Conservation (phyloP, 2,113 vertebrate genomes). For the Saccopteryx bilineata region DNA sequence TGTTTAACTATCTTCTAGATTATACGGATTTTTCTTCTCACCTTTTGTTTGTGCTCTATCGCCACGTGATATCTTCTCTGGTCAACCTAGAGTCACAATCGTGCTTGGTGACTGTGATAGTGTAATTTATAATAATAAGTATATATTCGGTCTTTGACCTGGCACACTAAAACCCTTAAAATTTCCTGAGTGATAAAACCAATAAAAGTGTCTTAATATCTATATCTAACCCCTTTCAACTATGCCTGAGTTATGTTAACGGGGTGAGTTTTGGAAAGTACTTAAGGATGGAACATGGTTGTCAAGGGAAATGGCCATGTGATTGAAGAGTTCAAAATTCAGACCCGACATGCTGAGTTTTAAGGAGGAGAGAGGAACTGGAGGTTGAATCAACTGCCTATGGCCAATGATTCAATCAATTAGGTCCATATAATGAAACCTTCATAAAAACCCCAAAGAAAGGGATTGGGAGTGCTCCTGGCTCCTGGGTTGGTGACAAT, state of each 20-base stretch:
- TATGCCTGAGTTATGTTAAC: not conserved
- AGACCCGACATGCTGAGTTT: not conserved
- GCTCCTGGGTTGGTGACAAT: not conserved
- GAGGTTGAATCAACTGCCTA: not conserved
- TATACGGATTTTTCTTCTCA: not conserved
- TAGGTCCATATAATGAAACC: not conserved
- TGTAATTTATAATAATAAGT: conserved; percentile 1
- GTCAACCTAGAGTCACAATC: not conserved
- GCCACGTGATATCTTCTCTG: no score
- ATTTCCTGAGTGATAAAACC: not conserved
- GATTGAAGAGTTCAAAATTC: not conserved
- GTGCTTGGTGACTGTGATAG: not conserved
- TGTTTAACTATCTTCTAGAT: not conserved
- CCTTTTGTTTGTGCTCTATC: not conserved
- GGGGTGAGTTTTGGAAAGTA: not conserved
- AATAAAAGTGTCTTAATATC: not conserved
- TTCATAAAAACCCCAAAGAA: not conserved
- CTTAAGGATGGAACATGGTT: not conserved
- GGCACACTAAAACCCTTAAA: not conserved
- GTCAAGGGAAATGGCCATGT: not conserved
- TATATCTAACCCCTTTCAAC: not conserved
- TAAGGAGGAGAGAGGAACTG: not conserved
- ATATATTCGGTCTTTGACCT: not conserved
- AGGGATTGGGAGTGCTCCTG: not conserved
- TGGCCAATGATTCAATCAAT: not conserved